Base-by-base conservation (phyloP, 2,888 invertebrate genomes). In the Dastarcus helophoroides region DNA sequence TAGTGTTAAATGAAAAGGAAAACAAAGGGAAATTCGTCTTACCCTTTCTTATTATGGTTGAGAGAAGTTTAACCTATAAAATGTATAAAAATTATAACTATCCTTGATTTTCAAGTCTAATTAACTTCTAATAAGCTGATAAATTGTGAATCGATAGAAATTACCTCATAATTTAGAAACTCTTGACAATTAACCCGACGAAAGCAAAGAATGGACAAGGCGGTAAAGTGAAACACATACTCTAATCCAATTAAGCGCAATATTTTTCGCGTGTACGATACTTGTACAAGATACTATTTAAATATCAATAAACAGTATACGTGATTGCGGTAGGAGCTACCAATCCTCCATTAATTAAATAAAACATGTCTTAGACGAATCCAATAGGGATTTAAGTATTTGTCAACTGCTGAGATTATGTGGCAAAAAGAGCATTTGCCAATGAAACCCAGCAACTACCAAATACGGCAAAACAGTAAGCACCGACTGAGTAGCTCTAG, bases 401-500 rank as follows among this genome's bases (percentile, higher is more conserved):
- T 56, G 54, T 55, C 56, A 56, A 51, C 49, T 47, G 46, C 54
- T 48, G 54, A 55, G 54, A 54, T 55, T 55, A 54, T 53, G 54
- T 54, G 54, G 50, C 53, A 53, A 56, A 56, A 55, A 54, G 52
- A 51, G 48, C 45, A 46, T 45, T 50, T 45, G 47, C 46, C 51
- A 46, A 47, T 42, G 53, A 50, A 50, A 50, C 48, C 49, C 44
- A 46, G 48, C 40, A 46, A 42, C 37, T 32, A 36, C 53, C 53
- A 54, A 53, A 53, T 56, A 54, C 45, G 54, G 54, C 36, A 41
- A 44, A 52, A 56, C 49, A 52, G 48, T 52, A 48, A 53, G 51
- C 47, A 50, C 53, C 53, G 52, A 48, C 53, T 40, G 40, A 26
- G 35, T 40, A 33, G 38, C 40, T 37, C 27, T 24, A 33, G 39